Evolutionary conservation across 2,888 invertebrate species (phyloP).

Genomic region (Prosopocoilus inquinatus): DNA sequence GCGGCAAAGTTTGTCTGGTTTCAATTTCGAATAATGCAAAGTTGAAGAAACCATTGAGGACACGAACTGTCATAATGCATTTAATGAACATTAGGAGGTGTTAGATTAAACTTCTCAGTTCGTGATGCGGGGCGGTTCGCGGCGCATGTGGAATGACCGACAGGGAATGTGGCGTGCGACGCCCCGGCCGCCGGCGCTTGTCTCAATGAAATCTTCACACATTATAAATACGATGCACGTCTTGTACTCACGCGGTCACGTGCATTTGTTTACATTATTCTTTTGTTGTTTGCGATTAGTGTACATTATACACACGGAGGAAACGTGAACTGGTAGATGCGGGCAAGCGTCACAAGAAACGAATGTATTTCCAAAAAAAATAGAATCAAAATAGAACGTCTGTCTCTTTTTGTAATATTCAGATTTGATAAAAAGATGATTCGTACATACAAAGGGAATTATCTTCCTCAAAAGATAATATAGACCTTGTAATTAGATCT

Average conservation of each 20-base stretch:
- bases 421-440: conserved; percentile 3
- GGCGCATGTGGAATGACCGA: conserved; percentile 25
- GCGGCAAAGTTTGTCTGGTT: too few relatives aligned
- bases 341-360: too few relatives aligned
- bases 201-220: conserved; percentile 25
- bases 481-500: conserved; percentile 11
- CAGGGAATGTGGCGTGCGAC: conserved; percentile 29
- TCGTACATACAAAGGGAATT: conserved; percentile 7
- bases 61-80: too few relatives aligned
- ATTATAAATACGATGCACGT: conserved; percentile 24
- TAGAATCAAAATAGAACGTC: too few relatives aligned
- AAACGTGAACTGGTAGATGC: too few relatives aligned
- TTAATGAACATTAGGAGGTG: conserved; percentile 12
- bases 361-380: too few relatives aligned
- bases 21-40: too few relatives aligned
- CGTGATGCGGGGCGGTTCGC: conserved; percentile 13
- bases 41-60: too few relatives aligned
- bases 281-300: not conserved
- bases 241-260: conserved; percentile 23
- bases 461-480: conserved; percentile 5
- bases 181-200: conserved; percentile 25
- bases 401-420: not conserved
- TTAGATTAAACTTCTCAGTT: conserved; percentile 23
- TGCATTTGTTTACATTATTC: conserved; percentile 21
- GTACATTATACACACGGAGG: too few relatives aligned